Percentiles rank a stretch among this genome's conserved stretches.
phyloP scores from a whole-genome alignment of 1,140 invertebrate genomes.

The Pseudobourletiella spinata region DNA sequence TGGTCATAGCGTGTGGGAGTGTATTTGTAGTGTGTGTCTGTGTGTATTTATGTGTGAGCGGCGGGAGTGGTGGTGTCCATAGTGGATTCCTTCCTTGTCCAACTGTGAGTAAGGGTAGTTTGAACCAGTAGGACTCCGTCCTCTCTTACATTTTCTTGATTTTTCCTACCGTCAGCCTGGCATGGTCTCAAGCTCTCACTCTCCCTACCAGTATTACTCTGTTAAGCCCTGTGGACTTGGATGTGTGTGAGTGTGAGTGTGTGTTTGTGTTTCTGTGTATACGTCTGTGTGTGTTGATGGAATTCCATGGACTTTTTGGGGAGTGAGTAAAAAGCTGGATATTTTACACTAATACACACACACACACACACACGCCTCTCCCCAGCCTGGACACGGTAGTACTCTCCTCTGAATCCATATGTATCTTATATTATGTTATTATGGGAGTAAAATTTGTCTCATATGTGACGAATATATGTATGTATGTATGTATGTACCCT shows the following conservation, averaged over 20 bases:
- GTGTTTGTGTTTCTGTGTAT: background rate
- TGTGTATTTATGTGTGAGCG: background rate
- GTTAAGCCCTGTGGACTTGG: background rate
- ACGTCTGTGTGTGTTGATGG: background rate
- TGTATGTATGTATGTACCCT: too few relatives aligned
- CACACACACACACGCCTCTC: too few relatives aligned
- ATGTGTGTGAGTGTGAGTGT: background rate
- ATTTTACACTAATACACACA: too few relatives aligned
- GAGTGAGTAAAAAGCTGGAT: constrained; percentile 1
- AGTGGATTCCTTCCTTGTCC: background rate
- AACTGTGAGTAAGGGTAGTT: background rate
- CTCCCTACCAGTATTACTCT: background rate
- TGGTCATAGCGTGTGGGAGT: background rate
- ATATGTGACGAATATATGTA: too few relatives aligned
- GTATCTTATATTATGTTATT: too few relatives aligned
- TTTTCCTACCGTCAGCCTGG: background rate
- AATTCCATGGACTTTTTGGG: background rate
- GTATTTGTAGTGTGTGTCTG: background rate
- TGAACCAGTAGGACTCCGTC: background rate
- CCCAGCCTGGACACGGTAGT: too few relatives aligned
- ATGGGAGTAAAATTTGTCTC: too few relatives aligned
- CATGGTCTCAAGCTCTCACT: background rate
- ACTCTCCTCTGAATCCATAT: too few relatives aligned
- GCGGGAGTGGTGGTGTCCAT: background rate
- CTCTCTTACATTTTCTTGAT: background rate